Conservation (phyloP, 2,113 vertebrate species). For the Paedocypris sp. region DNA sequence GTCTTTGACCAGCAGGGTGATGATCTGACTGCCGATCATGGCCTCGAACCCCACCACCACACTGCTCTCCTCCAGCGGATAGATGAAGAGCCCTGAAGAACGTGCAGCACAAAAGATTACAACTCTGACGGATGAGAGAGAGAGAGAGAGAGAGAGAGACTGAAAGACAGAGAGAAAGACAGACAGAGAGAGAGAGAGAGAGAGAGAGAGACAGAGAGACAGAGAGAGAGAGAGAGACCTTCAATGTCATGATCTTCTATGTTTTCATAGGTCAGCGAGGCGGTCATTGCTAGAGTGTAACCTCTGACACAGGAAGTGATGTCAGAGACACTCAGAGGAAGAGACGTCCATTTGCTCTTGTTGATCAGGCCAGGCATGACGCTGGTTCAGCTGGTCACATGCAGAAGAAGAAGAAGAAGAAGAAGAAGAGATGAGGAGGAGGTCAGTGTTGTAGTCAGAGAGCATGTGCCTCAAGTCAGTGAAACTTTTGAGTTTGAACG, state of each 20-base stretch:
- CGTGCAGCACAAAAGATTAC: neutral
- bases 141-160: no score
- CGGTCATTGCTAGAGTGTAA: constrained; percentile 83
- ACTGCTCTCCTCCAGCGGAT: constrained; percentile 78
- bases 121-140: no score
- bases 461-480: no score
- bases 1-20: constrained; percentile 88
- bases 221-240: constrained; percentile 59
- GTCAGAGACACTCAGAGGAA: constrained; percentile 76
- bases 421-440: neutral
- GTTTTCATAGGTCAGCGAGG: constrained; percentile 85
- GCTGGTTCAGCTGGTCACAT: constrained; percentile 19
- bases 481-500: no score
- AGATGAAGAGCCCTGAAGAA: constrained; percentile 91
- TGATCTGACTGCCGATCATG: constrained; percentile 63
- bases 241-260: constrained; percentile 77
- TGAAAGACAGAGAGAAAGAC: no score
- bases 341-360: constrained; percentile 52
- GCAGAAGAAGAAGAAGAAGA: constrained; percentile 6
- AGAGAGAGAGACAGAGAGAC: no score
- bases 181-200: no score
- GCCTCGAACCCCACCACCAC: constrained; percentile 85
- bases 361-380: constrained; percentile 88
- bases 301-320: constrained; percentile 85
- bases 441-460: neutral